Base-by-base conservation (phyloP, 2,113 vertebrate species). In the Ovibos moschatus region DNA sequence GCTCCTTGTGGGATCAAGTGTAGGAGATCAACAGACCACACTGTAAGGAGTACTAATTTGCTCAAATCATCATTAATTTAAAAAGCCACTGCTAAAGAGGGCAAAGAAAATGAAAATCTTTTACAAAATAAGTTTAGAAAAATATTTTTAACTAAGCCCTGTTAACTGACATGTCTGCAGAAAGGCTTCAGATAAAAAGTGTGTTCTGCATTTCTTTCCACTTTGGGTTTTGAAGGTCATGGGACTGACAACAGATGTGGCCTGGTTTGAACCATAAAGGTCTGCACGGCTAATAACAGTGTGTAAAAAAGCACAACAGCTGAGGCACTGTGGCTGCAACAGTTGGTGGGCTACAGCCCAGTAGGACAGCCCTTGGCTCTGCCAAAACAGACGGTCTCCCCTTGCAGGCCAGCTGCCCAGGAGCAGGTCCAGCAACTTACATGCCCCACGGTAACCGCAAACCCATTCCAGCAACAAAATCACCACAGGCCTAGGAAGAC, bases 151-250 rank as follows among this genome's bases (percentile, higher is more conserved):
- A 97, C 85, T 53, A 90, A 36, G 47, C 9, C 53, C 27, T 93
- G 30, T 58, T 82, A 83, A 95, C 60, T 71, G 33, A 67, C 9
- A 23, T 0, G 0, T 89, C 76, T 82, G 58, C 71, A 93, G 60
- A 95, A 96, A 89, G 90, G 83, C 71, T 50, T 21, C 2, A 97
- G 88, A 94, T 90, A 55, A 91, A 96, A 97, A 95, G 79, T 57
- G 83, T 96, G 81, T 82, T 97, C 92, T 98, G 91, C 94, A 93
- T 89, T 98, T 96, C 97, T 96, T 97, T 98, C 97, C 99, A 98
- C 97, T 98, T 92, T 98, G 93, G 98, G 98, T 98, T 99, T 99
- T 99, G 99, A 99, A 99, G 98, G 99, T 99, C 99, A 99, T 60
- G 71, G 98, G 98, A 98, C 98, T 98, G 98, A 94, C 98, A 99